These are phyloP conservation scores for Tetheella fluctuosa DNA, from an alignment of 2,888 invertebrate species.

Conservation along the genomic window DNA sequence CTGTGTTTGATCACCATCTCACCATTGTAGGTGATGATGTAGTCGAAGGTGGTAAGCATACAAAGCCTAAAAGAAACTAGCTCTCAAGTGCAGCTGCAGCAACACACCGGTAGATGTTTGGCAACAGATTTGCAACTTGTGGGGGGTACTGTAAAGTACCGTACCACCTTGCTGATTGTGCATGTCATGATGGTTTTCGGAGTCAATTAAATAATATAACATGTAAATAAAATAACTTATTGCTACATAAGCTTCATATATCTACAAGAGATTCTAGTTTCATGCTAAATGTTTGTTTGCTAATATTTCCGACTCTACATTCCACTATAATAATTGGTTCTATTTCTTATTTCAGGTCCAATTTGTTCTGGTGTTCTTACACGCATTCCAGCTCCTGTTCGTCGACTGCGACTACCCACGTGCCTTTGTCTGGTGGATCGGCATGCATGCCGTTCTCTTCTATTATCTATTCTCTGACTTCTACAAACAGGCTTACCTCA, in stretches of 20 bases:
- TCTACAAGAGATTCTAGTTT: no score
- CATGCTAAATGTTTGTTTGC: not conserved
- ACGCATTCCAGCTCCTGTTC: slow-evolving; percentile 95
- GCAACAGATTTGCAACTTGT: no score
- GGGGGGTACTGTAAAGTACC: no score
- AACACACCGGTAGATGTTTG: no score
- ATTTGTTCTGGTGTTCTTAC: slow-evolving; percentile 93
- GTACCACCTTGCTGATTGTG: no score
- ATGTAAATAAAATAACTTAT: no score
- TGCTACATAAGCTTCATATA: no score
- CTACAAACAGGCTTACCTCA: slow-evolving; percentile 91
- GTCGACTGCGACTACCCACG: slow-evolving; percentile 95
- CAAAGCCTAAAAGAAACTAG: no score
- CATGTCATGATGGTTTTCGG: not conserved
- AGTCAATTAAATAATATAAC: not conserved
- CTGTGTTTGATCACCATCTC: no score
- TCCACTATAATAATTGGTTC: not conserved
- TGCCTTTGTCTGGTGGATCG: slow-evolving; percentile 95
- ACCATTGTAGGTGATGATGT: no score
- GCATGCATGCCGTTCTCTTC: slow-evolving; percentile 95
- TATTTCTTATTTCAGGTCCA: slow-evolving; percentile 85
- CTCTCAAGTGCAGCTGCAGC: no score
- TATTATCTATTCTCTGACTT: slow-evolving; percentile 96
- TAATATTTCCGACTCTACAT: slow-evolving; percentile 2
- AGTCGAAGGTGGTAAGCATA: no score